These are phyloP conservation scores for Regulus satrapa DNA, from an alignment of 2,113 vertebrate species.

Conservation along the genomic window DNA sequence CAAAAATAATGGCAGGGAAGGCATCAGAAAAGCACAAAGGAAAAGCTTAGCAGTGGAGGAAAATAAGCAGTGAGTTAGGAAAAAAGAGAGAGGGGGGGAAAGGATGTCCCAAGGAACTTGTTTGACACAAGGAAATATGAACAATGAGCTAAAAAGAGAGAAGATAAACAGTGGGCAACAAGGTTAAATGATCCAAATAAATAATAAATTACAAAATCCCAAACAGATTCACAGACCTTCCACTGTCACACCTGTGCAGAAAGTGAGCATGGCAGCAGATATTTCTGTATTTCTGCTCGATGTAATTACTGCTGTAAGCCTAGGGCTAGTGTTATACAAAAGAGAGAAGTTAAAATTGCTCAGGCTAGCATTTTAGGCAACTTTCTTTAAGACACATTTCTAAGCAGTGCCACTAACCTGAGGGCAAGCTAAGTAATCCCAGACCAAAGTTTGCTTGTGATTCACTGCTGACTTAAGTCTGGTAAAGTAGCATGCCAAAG, in stretches of 20 bases:
- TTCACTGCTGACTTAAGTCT: constrained; percentile 37
- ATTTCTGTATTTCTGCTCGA: background rate
- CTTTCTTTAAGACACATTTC: constrained; percentile 6
- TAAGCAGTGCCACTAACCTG: background rate
- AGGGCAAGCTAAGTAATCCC: background rate
- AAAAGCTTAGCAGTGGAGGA: background rate
- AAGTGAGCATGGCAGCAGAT: background rate
- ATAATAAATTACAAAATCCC: background rate
- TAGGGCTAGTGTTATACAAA: background rate
- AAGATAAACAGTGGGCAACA: rapidly evolving
- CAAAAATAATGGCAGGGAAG: background rate
- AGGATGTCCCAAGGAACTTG: background rate
- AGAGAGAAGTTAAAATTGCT: constrained; percentile 5
- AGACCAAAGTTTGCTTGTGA: constrained; percentile 6
- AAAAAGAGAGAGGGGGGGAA: background rate
- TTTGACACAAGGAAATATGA: background rate
- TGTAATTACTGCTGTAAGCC: background rate
- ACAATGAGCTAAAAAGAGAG: background rate
- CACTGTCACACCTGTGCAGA: background rate
- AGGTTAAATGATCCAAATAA: background rate
- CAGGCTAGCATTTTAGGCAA: constrained; percentile 2
- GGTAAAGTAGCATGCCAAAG: constrained; percentile 13
- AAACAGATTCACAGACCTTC: background rate
- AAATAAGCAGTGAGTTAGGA: background rate
- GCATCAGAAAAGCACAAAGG: background rate